Evolutionary conservation across 2,113 vertebrate genomes (phyloP).

Genomic region (Uria lomvia): DNA sequence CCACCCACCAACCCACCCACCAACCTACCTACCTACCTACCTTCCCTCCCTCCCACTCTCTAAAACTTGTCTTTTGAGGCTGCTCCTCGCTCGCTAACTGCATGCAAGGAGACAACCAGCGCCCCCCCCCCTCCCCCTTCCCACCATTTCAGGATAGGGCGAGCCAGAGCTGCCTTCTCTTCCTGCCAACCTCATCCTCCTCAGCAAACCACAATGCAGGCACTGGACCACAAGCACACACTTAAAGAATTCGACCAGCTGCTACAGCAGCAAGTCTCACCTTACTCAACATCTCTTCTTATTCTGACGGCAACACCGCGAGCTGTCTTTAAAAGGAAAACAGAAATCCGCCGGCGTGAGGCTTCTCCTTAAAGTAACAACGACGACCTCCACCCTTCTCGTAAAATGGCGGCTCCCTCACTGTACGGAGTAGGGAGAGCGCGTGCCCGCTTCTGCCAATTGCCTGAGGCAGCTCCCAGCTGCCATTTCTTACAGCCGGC

Average conservation of each 20-base stretch:
- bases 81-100: too few species aligned
- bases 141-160: too few species aligned
- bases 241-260: neutral
- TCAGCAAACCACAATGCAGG: neutral
- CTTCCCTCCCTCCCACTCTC: neutral
- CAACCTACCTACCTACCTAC: fast-evolving
- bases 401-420: fast-evolving
- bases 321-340: too few species aligned
- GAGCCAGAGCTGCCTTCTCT: neutral
- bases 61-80: fast-evolving
- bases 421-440: fast-evolving
- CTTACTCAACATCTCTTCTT: neutral
- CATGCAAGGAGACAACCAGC: too few species aligned
- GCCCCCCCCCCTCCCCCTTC: too few species aligned
- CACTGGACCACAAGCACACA: too few species aligned
- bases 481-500: fast-evolving
- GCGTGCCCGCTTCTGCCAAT: fast-evolving
- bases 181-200: fast-evolving
- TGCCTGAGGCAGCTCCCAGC: fast-evolving
- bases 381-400: fast-evolving
- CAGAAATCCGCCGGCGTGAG: fast-evolving
- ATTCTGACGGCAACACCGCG: too few species aligned
- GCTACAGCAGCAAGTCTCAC: too few species aligned
- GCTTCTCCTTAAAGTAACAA: neutral
- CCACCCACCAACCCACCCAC: fast-evolving